Evolutionary conservation across 53 echinoderm and acorn worm species (phyloP), one percentile per base, ranked within the genome.

Genomic region (Mesocentrotus franciscanus): DNA sequence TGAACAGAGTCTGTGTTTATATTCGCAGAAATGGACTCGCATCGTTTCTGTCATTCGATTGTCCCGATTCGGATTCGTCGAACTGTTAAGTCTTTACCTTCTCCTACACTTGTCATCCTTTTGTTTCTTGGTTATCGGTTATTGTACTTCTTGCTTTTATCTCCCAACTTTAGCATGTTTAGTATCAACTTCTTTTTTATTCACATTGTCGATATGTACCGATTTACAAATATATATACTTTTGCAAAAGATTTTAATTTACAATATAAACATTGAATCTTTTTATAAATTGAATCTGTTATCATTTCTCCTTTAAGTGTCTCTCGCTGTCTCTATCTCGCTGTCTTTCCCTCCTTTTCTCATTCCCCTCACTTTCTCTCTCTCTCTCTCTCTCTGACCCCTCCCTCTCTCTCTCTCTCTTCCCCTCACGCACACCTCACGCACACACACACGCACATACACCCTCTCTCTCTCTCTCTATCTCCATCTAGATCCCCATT

Each of bases 1-100:
- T 6, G 10, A 79, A 4, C 6, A 39, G 18, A 36, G 16, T 35
- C 36, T 36, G 39, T 79, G 79, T 79, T 79, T 79, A 79, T 79
- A 35, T 79, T 79, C 79, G 39, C 79, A 39, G 79, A 79, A 79
- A 79, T 15, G 32, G 36, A 32, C 75, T 79, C 79, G 79, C 79
- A 79, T 79, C 18, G 2, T 35, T 60, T 89, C 58, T 12, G 60
- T 4, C 6, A 27, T 32, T 89, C 56, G 32, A 57, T 26, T 89
- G 1, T 11, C 13, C 60, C 11, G 13, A 59, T 35, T 60, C 6
- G 16, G 29, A 59, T 57, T 89, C 89, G 58, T 27, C 58, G 60
- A 59, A 59, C 12, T 89, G 89, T 27, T 58, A 58, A 27, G 30
- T 59, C 35, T 89, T 60, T 60, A 29, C n/a, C 35, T 58, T 60